Conservation (phyloP, 2,888 invertebrate genomes). For the Leptinotarsa rubiginosa region DNA sequence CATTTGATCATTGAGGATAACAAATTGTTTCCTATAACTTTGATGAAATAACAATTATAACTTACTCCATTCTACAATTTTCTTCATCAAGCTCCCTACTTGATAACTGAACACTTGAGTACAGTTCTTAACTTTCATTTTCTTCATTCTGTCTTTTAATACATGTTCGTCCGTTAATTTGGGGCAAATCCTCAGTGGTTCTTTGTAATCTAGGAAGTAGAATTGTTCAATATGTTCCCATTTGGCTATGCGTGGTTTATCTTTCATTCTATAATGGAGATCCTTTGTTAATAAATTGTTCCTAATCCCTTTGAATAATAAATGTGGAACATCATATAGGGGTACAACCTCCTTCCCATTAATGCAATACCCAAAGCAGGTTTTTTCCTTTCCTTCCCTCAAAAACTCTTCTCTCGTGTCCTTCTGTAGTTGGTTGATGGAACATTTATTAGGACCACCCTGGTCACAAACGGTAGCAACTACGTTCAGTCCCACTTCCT, state of each 20-base stretch:
- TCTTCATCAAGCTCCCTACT: slow-evolving; percentile 22
- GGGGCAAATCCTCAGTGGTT: slow-evolving; percentile 19
- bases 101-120: slow-evolving; percentile 21
- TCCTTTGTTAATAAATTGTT: slow-evolving; percentile 18
- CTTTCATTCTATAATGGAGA: slow-evolving; percentile 21
- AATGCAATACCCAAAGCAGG: slow-evolving; percentile 29
- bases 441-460: slow-evolving; percentile 24
- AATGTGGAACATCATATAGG: slow-evolving; percentile 13
- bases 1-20: neutral
- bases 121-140: slow-evolving; percentile 18
- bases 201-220: slow-evolving; percentile 23
- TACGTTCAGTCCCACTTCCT: slow-evolving; percentile 39
- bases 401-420: slow-evolving; percentile 28
- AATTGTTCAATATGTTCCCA: slow-evolving; percentile 24
- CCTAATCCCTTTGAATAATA: slow-evolving; percentile 3
- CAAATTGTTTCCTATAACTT: neutral
- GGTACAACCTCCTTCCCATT: slow-evolving; percentile 33
- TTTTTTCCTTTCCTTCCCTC: slow-evolving; percentile 2
- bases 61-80: slow-evolving; percentile 21
- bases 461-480: slow-evolving; percentile 47
- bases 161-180: slow-evolving; percentile 24
- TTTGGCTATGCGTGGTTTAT: slow-evolving; percentile 7
- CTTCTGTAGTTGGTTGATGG: slow-evolving; percentile 19
- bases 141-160: slow-evolving; percentile 25
- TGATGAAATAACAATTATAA: neutral